A percentile compares a stretch with the other conserved stretches of the same genome.
Conservation (phyloP, 2,113 vertebrate species). For the Phyllopteryx taeniolatus region DNA sequence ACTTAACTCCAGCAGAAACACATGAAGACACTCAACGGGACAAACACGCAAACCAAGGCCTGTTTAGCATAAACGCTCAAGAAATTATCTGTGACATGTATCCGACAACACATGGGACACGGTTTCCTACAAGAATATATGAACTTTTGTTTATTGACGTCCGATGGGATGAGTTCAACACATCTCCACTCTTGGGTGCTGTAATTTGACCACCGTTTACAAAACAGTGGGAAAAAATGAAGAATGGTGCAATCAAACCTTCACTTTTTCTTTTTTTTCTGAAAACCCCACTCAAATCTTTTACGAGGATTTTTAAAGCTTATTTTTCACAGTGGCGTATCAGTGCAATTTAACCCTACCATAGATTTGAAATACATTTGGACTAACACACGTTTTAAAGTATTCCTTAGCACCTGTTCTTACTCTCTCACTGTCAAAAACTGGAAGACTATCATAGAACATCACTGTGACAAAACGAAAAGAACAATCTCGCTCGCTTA, state of each 20-base stretch:
- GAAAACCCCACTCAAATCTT: no score
- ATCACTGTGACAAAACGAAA: no score
- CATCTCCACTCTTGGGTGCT: neutral
- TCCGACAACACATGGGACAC: neutral
- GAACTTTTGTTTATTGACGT: no score
- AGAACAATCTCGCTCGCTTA: no score
- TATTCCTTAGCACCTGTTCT: no score
- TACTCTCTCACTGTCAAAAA: no score
- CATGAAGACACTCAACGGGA: slow-evolving; percentile 21
- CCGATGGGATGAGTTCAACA: neutral
- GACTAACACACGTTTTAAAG: no score
- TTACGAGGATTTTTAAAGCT: neutral
- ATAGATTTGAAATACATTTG: no score
- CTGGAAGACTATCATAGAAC: no score
- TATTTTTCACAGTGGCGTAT: neutral
- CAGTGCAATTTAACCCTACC: no score
- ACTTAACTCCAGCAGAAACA: slow-evolving; percentile 25
- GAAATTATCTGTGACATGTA: neutral
- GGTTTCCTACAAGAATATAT: neutral
- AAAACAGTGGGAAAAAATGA: neutral
- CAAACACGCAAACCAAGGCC: slow-evolving; percentile 4
- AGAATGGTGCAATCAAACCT: neutral
- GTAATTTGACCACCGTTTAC: neutral
- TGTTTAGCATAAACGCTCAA: neutral
- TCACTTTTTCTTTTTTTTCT: neutral